Base-by-base conservation (phyloP, 2,113 vertebrate genomes). In the Amblyopsis rosae region DNA sequence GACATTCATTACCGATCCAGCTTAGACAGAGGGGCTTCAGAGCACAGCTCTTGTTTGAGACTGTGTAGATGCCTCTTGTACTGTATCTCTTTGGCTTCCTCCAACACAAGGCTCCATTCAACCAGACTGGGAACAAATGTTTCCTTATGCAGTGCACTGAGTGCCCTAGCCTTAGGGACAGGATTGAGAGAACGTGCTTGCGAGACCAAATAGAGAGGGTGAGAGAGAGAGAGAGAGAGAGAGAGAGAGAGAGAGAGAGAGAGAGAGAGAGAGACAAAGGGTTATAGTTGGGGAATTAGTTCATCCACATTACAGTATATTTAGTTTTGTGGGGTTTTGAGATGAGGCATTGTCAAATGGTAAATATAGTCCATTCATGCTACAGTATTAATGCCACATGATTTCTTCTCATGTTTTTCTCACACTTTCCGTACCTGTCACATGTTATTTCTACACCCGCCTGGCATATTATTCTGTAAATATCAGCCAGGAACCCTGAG, bases 71-170 rank as follows among this genome's bases (percentile, higher is more conserved):
- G 94, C 93, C 93, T 90, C 83, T 83, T 87, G 80, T 88, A 91
- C 86, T 90, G 82, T 88, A 90, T 86, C 88, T 92, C 89, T 92
- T 84, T 87, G 83, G 86, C 92, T 82, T 93, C 92, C 90, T 92
- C 89, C 90, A 69, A 92, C 93, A 98, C 94, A 96, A 95, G 94
- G 94, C 94, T 89, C 94, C 83, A 95, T 96, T 96, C 93, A 96
- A 91, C 89, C 90, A 86, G 82, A 79, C 84, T 71, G 88, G 91
- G 94, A 96, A 96, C 95, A 96, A 98, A 95, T 84, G 93, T 86
- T 94, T 95, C 95, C 94, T 96, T 96, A 96, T 96, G 93, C 88
- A 65, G 92, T 89, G 91, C 91, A 86, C 79, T 79, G 73, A 67
- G 83, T 87, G 84, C 73, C 60, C 75, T 17, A 88, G 78, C 84